These are phyloP conservation scores for Leptopilina drosophilae DNA, from an alignment of 2,888 invertebrate genomes.

Conservation along the genomic window DNA sequence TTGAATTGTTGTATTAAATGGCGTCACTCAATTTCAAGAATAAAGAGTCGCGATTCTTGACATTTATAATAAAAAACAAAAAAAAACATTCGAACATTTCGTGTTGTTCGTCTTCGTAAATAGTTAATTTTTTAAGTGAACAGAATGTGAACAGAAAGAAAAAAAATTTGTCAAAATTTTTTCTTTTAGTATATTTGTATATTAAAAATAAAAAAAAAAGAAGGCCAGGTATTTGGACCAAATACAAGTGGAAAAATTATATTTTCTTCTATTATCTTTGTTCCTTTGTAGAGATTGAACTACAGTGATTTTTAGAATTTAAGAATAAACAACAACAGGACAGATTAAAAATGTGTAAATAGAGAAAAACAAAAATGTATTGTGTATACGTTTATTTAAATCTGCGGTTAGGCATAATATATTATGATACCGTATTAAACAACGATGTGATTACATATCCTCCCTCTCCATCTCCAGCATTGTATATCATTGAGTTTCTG, in stretches of 20 bases:
- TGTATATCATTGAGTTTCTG: constrained; percentile 53
- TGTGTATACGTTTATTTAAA: constrained; percentile 57
- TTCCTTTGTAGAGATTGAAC: constrained; percentile 59
- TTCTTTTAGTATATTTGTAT: too few relatives aligned
- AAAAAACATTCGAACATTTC: constrained; percentile 31
- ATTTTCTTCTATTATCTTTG: constrained; percentile 50
- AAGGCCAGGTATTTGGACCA: constrained; percentile 18
- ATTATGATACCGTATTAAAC: constrained; percentile 57
- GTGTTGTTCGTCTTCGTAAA: constrained; percentile 26
- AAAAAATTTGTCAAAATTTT: constrained; percentile 37
- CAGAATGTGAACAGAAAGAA: constrained; percentile 20
- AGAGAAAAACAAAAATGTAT: constrained; percentile 46
- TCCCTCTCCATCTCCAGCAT: constrained; percentile 49
- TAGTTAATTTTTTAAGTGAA: constrained; percentile 41
- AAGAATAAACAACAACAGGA: constrained; percentile 44
- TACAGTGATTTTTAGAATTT: constrained; percentile 55
- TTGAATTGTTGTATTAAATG: constrained; percentile 67
- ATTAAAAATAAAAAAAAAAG: neutral
- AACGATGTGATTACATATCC: constrained; percentile 71
- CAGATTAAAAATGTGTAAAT: constrained; percentile 52
- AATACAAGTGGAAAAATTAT: constrained; percentile 36
- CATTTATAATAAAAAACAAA: neutral
- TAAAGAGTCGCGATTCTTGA: constrained; percentile 42
- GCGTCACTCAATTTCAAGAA: constrained; percentile 18
- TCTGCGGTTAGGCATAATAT: constrained; percentile 58